Evolutionary conservation across 2,113 vertebrate species (phyloP).

Genomic region (Apodemus sylvaticus): DNA sequence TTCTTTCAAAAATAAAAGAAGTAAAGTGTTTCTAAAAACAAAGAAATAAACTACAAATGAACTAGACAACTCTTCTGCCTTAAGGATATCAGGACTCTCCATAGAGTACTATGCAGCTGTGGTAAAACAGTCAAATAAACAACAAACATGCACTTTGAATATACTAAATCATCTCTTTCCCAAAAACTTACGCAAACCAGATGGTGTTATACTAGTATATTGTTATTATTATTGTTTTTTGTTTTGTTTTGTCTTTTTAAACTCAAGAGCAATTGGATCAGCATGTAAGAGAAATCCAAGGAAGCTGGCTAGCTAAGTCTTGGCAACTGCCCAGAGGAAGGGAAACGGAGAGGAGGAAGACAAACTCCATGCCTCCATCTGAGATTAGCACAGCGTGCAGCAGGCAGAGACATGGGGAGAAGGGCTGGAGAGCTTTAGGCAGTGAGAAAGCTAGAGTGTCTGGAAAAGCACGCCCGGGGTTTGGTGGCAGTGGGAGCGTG

Average conservation of each 20-base stretch:
- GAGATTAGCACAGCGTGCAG: background rate
- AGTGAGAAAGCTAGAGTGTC: background rate
- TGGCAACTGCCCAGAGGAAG: background rate
- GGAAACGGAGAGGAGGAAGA: background rate
- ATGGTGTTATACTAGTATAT: background rate
- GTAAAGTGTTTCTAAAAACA: background rate
- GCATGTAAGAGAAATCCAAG: background rate
- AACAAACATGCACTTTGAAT: background rate
- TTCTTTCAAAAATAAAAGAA: background rate
- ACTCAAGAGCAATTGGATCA: background rate
- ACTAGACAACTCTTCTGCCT: background rate
- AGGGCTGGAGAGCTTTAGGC: background rate
- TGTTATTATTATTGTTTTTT: background rate
- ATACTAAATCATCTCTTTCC: background rate
- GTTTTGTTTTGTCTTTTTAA: background rate
- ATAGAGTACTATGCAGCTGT: background rate
- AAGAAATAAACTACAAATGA: background rate
- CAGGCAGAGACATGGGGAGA: background rate
- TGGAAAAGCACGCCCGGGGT: background rate
- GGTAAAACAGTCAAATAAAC: background rate
- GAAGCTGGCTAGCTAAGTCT: too few species aligned
- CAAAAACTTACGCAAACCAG: constrained; percentile 6
- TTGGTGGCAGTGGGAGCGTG: background rate
- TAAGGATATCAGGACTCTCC: background rate
- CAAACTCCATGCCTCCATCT: background rate